Evolutionary conservation across 2,113 vertebrate genomes (phyloP).

Genomic region (Dasyornis broadbenti): DNA sequence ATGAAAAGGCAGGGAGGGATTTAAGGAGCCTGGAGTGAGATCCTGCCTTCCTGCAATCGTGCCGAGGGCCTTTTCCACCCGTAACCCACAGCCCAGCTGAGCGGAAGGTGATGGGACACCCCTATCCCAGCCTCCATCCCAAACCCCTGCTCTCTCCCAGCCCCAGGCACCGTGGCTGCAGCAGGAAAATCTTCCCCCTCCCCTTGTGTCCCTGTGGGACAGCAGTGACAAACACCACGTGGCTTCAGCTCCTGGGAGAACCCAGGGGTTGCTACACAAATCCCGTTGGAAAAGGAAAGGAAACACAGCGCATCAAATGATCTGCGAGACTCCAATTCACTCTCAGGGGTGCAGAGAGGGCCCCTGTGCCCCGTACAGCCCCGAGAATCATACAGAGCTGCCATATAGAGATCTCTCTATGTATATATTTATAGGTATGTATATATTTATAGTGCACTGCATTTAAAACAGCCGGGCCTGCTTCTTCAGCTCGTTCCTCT

Average conservation of each 20-base stretch:
- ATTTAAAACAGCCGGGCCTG: slow-evolving; percentile 92
- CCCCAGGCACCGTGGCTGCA: neutral
- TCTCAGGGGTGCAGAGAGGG: slow-evolving; percentile 50
- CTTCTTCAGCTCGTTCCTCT: slow-evolving; percentile 97
- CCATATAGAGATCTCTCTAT: slow-evolving; percentile 71
- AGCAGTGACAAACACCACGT: neutral
- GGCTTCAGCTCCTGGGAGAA: neutral
- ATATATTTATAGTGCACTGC: slow-evolving; percentile 73
- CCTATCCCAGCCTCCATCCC: neutral
- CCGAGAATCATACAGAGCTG: slow-evolving; percentile 69
- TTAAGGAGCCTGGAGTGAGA: neutral
- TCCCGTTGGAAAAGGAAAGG: neutral
- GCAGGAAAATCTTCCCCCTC: neutral
- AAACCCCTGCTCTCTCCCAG: neutral
- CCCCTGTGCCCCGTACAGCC: slow-evolving; percentile 45
- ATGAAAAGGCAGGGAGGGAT: neutral
- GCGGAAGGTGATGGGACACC: neutral
- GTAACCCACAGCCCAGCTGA: neutral
- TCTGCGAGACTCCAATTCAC: slow-evolving; percentile 53
- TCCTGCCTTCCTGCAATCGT: neutral
- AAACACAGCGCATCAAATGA: slow-evolving; percentile 31
- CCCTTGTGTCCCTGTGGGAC: neutral
- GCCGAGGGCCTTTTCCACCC: neutral
- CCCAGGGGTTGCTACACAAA: neutral
- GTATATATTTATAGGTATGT: slow-evolving; percentile 77